Evolutionary conservation across 2,797 vertebrate species (phyloP), one percentile per base, ranked within the genome.

Genomic region (Gorsachius magnificus): DNA sequence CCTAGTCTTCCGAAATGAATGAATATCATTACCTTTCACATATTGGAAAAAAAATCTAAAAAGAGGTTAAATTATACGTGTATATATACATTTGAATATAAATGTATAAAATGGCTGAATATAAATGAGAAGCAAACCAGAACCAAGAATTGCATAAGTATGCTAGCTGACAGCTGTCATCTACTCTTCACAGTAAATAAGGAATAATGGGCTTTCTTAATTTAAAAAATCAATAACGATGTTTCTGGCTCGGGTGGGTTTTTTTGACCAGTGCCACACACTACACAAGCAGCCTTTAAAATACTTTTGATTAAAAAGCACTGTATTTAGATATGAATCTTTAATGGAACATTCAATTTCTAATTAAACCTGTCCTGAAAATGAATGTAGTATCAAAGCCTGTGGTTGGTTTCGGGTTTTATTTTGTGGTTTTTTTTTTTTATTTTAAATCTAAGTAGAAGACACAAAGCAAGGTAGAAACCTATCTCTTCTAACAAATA

Each of bases 211-310:
- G 13, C 11, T 53, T 91, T 96, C 61, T 90, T 88, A 38, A 94
- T 48, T 93, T 93, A 95, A 50, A 95, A 96, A 96, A 92, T 89
- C 68, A 95, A 64, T 93, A 83, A 50, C 14, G 4, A 20, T 33
- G 38, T 25, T 87, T 84, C 70, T 50, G 25, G 25, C 33, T 79
- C 54, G 12, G 5, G n/a, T 68, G 19, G 20, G 7, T 46, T 20
- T 21, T 83, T 81, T 26, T 36, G 3, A 87, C 72, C 19, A 87
- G 56, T 71, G 80, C 53, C 72, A 93, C 51, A 72, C 16, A 81
- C 18, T 74, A 81, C 41, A 69, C 56, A 58, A 92, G 64, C 65
- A 85, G 57, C n/a, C 83, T 94, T 95, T 84, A 95, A 96, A 95
- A 87, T 14, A 20, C 15, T 54, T 95, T 65, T 84, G 41, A 88